These are phyloP conservation scores for Coecobrya sp. DNA, from an alignment of 2,888 invertebrate species.

Conservation along the genomic window DNA sequence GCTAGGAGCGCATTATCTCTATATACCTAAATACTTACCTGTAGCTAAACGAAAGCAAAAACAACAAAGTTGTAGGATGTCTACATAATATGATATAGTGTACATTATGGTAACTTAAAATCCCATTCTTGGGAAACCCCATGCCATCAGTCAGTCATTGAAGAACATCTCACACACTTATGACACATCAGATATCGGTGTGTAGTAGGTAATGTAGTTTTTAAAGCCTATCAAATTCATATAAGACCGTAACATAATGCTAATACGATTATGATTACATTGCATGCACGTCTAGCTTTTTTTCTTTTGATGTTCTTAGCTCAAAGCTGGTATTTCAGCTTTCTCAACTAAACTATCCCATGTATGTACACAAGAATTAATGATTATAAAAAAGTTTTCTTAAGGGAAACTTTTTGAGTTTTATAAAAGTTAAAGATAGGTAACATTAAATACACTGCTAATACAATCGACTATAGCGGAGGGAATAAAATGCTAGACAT, in stretches of 20 bases:
- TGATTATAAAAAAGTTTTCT: background rate
- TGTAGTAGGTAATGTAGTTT: no score
- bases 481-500: background rate
- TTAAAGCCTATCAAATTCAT: background rate
- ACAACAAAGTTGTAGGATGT: slow-evolving; percentile 12
- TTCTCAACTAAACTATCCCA: slow-evolving; percentile 36
- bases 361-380: background rate
- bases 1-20: background rate
- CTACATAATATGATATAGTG: background rate
- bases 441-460: background rate
- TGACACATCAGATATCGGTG: background rate
- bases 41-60: background rate
- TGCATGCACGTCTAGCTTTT: background rate
- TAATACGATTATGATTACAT: slow-evolving; percentile 5
- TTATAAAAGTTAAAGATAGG: background rate
- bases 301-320: background rate
- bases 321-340: slow-evolving; percentile 27
- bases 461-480: no score
- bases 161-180: background rate
- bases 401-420: background rate
- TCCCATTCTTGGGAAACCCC: slow-evolving; percentile 46
- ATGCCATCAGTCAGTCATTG: background rate
- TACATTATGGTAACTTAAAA: slow-evolving; percentile 34
- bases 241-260: slow-evolving; percentile 12
- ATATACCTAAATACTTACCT: slow-evolving; percentile 18